A percentile compares a stretch with the other conserved stretches of the same genome.
Evolutionary conservation across 2,797 vertebrate species (phyloP).

Genomic region (Myripristis jacobus): DNA sequence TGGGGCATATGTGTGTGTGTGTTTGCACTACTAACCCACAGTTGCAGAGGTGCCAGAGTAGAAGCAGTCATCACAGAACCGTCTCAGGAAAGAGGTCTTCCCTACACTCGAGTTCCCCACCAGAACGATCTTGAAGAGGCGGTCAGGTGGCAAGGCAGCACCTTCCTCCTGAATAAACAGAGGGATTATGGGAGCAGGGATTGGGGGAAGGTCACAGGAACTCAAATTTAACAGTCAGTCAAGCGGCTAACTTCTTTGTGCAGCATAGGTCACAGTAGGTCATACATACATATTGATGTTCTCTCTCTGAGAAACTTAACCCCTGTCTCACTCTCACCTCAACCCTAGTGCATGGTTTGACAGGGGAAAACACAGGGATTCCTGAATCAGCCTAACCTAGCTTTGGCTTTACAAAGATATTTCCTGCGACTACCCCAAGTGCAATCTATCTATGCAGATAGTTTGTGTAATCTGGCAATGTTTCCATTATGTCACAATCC

Average conservation of each 20-base stretch:
- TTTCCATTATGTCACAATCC: no score
- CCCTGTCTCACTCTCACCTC: constrained; percentile 1
- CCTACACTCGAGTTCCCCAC: constrained; percentile 94
- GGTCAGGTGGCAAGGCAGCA: constrained; percentile 80
- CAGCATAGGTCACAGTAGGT: background rate
- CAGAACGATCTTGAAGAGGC: constrained; percentile 92
- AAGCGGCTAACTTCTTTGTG: background rate
- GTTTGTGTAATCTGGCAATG: no score
- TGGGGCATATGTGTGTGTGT: background rate
- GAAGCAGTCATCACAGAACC: constrained; percentile 90
- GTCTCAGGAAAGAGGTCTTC: constrained; percentile 91
- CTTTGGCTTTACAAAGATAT: no score
- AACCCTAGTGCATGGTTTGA: background rate
- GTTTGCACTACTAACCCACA: constrained; percentile 82
- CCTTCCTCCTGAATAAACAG: constrained; percentile 83
- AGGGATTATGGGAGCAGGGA: background rate
- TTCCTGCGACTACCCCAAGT: no score
- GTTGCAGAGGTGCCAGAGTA: constrained; percentile 88
- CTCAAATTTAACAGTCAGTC: background rate
- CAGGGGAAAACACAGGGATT: background rate
- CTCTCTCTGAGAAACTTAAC: background rate
- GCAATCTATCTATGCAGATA: no score
- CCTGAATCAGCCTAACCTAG: background rate
- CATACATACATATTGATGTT: background rate
- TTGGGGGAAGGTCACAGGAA: background rate